Conservation (phyloP, 2,888 invertebrate species). For the Erynnis tages region DNA sequence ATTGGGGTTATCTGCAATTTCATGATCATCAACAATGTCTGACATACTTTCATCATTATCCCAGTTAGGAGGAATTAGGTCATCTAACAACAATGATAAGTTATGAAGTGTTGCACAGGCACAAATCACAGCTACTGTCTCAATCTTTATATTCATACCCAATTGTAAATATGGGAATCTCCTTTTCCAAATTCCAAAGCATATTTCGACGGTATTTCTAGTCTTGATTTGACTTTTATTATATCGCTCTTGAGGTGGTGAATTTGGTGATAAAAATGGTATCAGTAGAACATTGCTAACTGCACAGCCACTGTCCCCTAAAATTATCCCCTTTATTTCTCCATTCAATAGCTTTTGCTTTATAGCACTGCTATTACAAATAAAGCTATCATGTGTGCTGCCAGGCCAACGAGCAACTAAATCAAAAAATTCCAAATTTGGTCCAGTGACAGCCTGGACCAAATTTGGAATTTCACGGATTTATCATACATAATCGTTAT, state of each 20-base stretch:
- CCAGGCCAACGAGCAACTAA: constrained; percentile 38
- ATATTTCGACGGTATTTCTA: constrained; percentile 32
- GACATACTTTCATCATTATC: too few species aligned
- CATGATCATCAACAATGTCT: not conserved
- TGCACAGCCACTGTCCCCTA: constrained; percentile 34
- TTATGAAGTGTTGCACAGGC: constrained; percentile 24
- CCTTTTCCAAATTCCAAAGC: constrained; percentile 33
- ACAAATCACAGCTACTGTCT: constrained; percentile 19
- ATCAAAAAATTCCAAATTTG: constrained; percentile 37
- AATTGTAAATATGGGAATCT: constrained; percentile 17
- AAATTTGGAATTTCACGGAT: too few species aligned
- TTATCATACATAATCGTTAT: too few species aligned
- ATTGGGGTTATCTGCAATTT: not conserved
- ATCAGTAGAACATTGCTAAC: constrained; percentile 27
- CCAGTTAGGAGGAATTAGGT: not conserved
- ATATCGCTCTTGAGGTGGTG: constrained; percentile 21
- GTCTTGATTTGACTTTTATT: constrained; percentile 34
- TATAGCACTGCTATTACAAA: constrained; percentile 30
- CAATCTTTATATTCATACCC: constrained; percentile 17
- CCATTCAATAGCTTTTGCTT: constrained; percentile 2
- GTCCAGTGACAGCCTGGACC: constrained; percentile 38
- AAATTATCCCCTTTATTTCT: constrained; percentile 21
- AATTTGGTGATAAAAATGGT: constrained; percentile 13
- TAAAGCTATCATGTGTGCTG: constrained; percentile 32
- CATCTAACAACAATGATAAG: not conserved